phyloP scores from a whole-genome alignment of 2,888 invertebrate species.

The Acrocyrtus sp. region DNA sequence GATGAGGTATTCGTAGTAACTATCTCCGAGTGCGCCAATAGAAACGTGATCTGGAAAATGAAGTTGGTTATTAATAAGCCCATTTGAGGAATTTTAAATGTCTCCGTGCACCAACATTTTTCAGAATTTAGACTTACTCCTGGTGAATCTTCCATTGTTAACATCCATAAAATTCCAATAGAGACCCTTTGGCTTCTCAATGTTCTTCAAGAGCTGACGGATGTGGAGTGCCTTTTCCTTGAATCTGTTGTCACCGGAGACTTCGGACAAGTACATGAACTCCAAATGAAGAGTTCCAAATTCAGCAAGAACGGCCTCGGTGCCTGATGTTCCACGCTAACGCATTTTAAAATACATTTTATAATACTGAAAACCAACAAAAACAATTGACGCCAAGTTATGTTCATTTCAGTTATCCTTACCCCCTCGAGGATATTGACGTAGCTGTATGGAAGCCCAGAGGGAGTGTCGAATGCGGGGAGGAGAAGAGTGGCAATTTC shows the following conservation, averaged over 20 bases:
- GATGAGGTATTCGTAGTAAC: constrained; percentile 97
- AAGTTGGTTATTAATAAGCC: too few species aligned
- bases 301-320: constrained; percentile 83
- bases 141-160: constrained; percentile 54
- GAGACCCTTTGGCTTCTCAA: constrained; percentile 58
- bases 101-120: too few species aligned
- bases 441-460: constrained; percentile 94
- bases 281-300: constrained; percentile 97
- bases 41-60: constrained; percentile 81
- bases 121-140: constrained; percentile 46
- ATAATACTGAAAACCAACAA: not conserved
- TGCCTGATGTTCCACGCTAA: constrained; percentile 17
- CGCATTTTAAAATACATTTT: not conserved
- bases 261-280: constrained; percentile 94
- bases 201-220: constrained; percentile 54
- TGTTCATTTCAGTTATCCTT: constrained; percentile 5
- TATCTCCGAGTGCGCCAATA: constrained; percentile 95
- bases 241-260: constrained; percentile 91
- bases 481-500: constrained; percentile 92
- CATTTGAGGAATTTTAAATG: too few species aligned
- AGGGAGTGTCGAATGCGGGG: constrained; percentile 97
- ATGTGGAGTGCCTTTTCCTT: constrained; percentile 89
- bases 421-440: constrained; percentile 68
- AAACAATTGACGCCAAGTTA: not conserved
- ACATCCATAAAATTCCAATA: constrained; percentile 60